Base-by-base conservation (phyloP, 2,113 vertebrate species). In the Prunella himalayana region DNA sequence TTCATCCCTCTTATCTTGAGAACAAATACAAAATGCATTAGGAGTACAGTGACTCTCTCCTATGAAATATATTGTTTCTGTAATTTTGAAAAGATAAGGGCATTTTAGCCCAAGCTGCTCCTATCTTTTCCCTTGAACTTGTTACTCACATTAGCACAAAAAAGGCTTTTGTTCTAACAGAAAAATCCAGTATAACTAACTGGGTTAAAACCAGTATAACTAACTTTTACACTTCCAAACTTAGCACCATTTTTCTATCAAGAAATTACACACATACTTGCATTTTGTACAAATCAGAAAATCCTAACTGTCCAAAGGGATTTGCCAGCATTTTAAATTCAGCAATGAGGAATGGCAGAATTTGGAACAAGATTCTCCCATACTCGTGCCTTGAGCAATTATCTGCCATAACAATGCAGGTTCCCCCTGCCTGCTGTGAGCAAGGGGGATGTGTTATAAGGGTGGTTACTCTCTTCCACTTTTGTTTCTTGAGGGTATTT, bases 1-100 rank as follows among this genome's bases (percentile, higher is more conserved):
- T 94, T 92, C 78, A 78, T 71, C 23, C 42, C 39, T 25, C 61
- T 82, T 92, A 91, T 82, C 92, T 72, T 75, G 65, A 90, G 91
- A 96, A 86, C 79, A 87, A 94, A 93, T 83, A 63, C 41, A 95
- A 68, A 93, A 94, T 93, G 70, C 69, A 86, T 78, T 82, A 68
- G 33, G 42, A 60, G 33, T n/a, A 23, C 44, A 78, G 30, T 65
- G 25, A 37, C 25, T 90, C 64, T 65, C 23, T 95, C n/a, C 44
- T 50, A 20, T 57, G 61, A 88, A 95, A 60, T 77, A 73, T 73
- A 82, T 61, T 1, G 49, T 69, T 75, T 91, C 77, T 90, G 27
- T 73, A 87, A 70, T 80, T 81, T 93, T 87, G 31, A 33, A 89
- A 80, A 95, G 88, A 90, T 93, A 96, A 71, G 35, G 24, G n/a